These are phyloP conservation scores for Thaumatotibia leucotreta DNA, from an alignment of 1,140 invertebrate species.

Conservation along the genomic window DNA sequence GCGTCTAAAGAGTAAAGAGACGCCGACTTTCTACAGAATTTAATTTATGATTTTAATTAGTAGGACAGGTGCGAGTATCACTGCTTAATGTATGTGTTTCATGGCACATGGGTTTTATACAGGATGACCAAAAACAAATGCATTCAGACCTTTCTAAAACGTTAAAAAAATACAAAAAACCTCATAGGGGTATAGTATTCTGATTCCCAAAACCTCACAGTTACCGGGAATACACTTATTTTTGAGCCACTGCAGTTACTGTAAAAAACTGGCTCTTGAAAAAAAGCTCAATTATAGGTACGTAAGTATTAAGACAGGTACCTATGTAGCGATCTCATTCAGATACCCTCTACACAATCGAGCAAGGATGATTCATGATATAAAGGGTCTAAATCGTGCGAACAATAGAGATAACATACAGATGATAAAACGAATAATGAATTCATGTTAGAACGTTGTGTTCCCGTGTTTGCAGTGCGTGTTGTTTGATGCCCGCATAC, in stretches of 20 bases:
- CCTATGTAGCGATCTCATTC: background rate
- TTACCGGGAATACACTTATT: too few relatives aligned
- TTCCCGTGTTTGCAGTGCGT: background rate
- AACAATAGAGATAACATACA: background rate
- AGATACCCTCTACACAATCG: background rate
- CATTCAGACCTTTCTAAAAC: too few relatives aligned
- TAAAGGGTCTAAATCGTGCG: background rate
- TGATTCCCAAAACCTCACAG: too few relatives aligned
- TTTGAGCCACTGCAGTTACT: too few relatives aligned
- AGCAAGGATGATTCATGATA: background rate
- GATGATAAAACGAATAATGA: background rate
- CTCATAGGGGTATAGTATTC: too few relatives aligned
- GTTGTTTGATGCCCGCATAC: background rate
- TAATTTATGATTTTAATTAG: background rate
- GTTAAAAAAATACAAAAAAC: too few relatives aligned
- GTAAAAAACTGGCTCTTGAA: too few relatives aligned
- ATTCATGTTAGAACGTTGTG: background rate
- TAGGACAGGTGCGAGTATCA: too few relatives aligned
- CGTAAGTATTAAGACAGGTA: background rate
- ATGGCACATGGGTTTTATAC: too few relatives aligned
- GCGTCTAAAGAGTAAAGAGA: background rate
- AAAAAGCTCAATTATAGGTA: too few relatives aligned
- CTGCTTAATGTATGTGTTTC: too few relatives aligned
- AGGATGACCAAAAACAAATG: too few relatives aligned
- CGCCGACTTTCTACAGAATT: background rate